Percentiles rank a stretch among this genome's conserved stretches.
These are phyloP conservation scores for Bergia sp. DNA, from an alignment of 92 coral and sea anemone species.

Conservation along the genomic window DNA sequence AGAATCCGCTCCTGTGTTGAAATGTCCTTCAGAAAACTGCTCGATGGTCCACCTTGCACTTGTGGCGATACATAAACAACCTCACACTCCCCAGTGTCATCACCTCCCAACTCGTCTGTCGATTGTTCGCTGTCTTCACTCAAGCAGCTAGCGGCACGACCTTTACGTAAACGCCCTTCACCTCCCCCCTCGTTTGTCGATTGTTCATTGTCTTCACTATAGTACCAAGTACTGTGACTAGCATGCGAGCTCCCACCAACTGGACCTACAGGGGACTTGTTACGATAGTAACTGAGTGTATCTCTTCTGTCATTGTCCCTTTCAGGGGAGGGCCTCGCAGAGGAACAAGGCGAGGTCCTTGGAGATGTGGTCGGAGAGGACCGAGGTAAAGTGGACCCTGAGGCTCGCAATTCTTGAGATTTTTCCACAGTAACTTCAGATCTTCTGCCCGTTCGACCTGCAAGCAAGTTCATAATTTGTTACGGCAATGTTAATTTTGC, in stretches of 20 bases:
- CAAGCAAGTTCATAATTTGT: not conserved
- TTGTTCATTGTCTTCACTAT: not conserved
- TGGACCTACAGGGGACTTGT: not conserved
- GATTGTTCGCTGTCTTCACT: not conserved
- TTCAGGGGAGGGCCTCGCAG: slow-evolving; percentile 31
- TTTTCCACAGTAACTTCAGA: not conserved
- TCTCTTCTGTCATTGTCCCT: not conserved
- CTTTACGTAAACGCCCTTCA: not conserved
- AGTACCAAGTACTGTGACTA: not conserved
- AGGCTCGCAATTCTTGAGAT: not conserved
- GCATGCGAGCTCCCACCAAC: not conserved
- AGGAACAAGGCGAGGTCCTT: slow-evolving; percentile 18
- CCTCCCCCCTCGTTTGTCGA: not conserved
- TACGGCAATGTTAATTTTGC: not conserved
- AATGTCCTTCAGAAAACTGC: slow-evolving; percentile 29
- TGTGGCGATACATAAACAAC: not conserved
- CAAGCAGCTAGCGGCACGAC: not conserved
- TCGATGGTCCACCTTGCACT: not conserved
- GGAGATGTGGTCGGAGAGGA: slow-evolving; percentile 33
- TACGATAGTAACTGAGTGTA: not conserved
- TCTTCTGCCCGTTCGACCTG: not conserved
- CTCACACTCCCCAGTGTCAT: slow-evolving; percentile 7
- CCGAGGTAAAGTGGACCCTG: slow-evolving; percentile 42
- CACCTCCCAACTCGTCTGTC: not conserved
- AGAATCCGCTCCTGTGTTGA: slow-evolving; percentile 68